Percentiles rank a stretch among this genome's conserved stretches.
phyloP scores from a whole-genome alignment of 2,888 invertebrate genomes.

The Eueremaeus valkanovi region DNA sequence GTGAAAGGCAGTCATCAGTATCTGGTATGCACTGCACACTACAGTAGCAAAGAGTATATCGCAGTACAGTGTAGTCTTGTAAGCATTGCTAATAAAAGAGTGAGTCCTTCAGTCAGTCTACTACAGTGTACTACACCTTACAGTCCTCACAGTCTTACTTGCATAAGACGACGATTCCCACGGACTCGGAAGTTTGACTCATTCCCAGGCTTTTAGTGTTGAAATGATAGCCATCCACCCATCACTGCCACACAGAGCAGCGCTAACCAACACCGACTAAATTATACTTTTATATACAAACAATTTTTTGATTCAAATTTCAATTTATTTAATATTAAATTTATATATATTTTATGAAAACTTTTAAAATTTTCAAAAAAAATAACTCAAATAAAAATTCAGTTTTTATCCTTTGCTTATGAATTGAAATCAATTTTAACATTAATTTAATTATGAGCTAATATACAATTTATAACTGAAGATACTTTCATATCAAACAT shows the following conservation, averaged over 20 bases:
- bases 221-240: constrained; percentile 23
- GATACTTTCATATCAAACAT: no score
- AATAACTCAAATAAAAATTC: no score
- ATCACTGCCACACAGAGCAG: constrained; percentile 8
- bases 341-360: neutral
- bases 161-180: constrained; percentile 18
- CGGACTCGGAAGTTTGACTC: constrained; percentile 25
- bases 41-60: no score
- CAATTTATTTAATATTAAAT: neutral
- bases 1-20: constrained; percentile 14
- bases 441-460: neutral
- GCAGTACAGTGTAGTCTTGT: no score
- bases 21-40: no score
- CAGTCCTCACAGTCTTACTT: no score
- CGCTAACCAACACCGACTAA: neutral
- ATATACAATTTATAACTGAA: no score
- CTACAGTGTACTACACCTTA: constrained; percentile 9
- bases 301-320: neutral
- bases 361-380: no score
- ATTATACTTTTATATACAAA: neutral
- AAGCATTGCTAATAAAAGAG: neutral
- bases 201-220: constrained; percentile 21
- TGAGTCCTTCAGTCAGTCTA: neutral
- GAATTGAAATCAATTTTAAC: no score
- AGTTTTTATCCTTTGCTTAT: no score